Base-by-base conservation (phyloP, 2,797 vertebrate species). In the Halcyon leucocephala region DNA sequence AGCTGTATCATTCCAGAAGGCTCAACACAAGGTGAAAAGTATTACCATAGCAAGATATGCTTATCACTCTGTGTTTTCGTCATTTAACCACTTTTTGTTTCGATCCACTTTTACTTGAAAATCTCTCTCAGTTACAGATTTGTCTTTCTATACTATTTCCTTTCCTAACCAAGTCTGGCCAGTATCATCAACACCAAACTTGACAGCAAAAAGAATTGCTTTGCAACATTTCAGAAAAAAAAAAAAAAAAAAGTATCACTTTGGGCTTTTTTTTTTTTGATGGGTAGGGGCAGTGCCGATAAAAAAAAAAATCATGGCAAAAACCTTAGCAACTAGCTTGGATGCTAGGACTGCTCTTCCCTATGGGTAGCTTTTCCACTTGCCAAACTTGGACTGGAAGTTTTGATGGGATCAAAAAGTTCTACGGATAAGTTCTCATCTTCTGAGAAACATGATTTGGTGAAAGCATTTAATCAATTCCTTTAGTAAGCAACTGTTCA, bases 1-100 rank as follows among this genome's bases (percentile, higher is more conserved):
- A 90, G 74, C 25, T 22, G 16, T 54, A 61, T 90, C 86, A 65
- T 80, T 89, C 92, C 78, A 90, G 78, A 73, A 87, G 71, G 42
- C 70, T 92, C 77, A 86, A 61, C 57, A 57, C 3, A 0, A 49
- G 39, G 31, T 80, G 51, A 80, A 89, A 83, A 71, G 52, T 60
- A 46, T 67, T 57, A 78, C 2, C 52, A 58, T 7, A 41, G 37
- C 11, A 37, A 37, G 10, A 37, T 37, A 37, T 37, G 37, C 37
- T 37, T 37, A 37, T 37, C 37, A 37, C 37, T 11, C 37, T 65
- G 35, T 0, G 4, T 28, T 74, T 74, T 57, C 0, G 0, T 41
- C 46, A 67, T 81, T 94, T 83, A 77, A 74, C 44, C 2, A 16
- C 52, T 90, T 90, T 82, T 35, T 77, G 19, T 51, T 74, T 91